These are phyloP conservation scores for Synergus itoensis DNA, from an alignment of 2,888 invertebrate genomes.

Conservation along the genomic window DNA sequence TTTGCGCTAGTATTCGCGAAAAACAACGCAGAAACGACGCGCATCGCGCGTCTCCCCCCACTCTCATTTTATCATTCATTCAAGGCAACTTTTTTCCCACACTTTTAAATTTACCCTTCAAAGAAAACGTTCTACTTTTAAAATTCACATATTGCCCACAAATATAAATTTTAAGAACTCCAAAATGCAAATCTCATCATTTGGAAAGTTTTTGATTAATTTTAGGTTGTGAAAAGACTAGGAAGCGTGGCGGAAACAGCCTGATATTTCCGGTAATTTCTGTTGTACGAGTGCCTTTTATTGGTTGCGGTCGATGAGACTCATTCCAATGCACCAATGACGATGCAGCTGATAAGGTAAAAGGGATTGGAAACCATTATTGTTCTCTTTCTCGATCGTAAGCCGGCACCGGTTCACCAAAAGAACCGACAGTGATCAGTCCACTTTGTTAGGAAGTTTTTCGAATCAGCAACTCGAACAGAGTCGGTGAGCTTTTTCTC, in stretches of 20 bases:
- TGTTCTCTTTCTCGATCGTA: constrained; percentile 63
- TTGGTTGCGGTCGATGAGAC: neutral
- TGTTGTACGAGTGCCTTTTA: neutral
- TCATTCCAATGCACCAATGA: constrained; percentile 17
- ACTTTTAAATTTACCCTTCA: neutral
- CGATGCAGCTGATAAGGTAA: constrained; percentile 45
- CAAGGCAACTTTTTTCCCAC: neutral
- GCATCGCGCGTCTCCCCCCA: constrained; percentile 22
- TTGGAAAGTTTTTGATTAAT: neutral
- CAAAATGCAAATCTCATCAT: neutral
- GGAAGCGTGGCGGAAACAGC: constrained; percentile 32
- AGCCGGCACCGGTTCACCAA: constrained; percentile 66
- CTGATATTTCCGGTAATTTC: constrained; percentile 39
- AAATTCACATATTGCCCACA: neutral
- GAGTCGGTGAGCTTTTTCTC: constrained; percentile 44
- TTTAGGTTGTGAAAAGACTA: constrained; percentile 35
- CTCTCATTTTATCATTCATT: neutral
- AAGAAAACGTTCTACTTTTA: neutral
- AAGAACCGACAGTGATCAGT: constrained; percentile 55
- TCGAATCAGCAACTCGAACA: constrained; percentile 9
- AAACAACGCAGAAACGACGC: constrained; percentile 30
- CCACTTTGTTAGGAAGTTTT: constrained; percentile 31
- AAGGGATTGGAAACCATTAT: constrained; percentile 61
- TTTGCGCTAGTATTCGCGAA: neutral
- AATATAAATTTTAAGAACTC: neutral